phyloP scores from a whole-genome alignment of 2,888 invertebrate species.

The Malthinus seriepunctatus region DNA sequence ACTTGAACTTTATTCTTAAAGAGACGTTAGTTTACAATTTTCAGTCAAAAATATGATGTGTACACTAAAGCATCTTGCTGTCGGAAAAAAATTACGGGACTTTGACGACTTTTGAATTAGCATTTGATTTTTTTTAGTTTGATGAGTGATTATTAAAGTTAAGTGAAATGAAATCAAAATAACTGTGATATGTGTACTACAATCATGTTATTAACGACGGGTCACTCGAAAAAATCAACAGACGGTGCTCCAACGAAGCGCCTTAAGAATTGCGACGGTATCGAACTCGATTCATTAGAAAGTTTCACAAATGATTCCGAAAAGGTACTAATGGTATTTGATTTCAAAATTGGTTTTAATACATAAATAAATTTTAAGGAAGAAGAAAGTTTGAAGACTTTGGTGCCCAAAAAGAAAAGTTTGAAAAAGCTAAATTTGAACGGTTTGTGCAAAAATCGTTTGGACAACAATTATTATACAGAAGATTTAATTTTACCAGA shows the following conservation, averaged over 20 bases:
- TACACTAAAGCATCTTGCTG: neutral
- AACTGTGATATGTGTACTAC: conserved; percentile 31
- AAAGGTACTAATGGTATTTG: conserved; percentile 6
- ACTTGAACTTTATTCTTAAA: conserved; percentile 25
- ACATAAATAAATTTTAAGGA: conserved; percentile 8
- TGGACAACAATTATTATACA: conserved; percentile 43
- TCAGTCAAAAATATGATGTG: conserved; percentile 16
- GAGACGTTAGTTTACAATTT: conserved; percentile 16
- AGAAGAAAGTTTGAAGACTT: neutral
- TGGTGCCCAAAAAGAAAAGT: neutral
- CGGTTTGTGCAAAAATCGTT: conserved; percentile 45
- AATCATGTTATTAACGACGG: conserved; percentile 44
- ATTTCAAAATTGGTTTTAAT: neutral
- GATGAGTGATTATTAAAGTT: neutral
- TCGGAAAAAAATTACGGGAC: neutral
- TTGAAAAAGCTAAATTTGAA: conserved; percentile 50
- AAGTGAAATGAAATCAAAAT: neutral
- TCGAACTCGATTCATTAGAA: conserved; percentile 54
- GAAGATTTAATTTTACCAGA: conserved; percentile 52
- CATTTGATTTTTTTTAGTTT: too few species aligned
- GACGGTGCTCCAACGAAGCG: conserved; percentile 6
- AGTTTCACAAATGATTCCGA: conserved; percentile 31
- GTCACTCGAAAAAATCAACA: conserved; percentile 44
- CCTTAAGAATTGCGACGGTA: conserved; percentile 37
- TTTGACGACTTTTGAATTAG: neutral